Evolutionary conservation across 2,113 vertebrate genomes (phyloP), one percentile per base, ranked within the genome.

Genomic region (Takifugu bimaculatus): DNA sequence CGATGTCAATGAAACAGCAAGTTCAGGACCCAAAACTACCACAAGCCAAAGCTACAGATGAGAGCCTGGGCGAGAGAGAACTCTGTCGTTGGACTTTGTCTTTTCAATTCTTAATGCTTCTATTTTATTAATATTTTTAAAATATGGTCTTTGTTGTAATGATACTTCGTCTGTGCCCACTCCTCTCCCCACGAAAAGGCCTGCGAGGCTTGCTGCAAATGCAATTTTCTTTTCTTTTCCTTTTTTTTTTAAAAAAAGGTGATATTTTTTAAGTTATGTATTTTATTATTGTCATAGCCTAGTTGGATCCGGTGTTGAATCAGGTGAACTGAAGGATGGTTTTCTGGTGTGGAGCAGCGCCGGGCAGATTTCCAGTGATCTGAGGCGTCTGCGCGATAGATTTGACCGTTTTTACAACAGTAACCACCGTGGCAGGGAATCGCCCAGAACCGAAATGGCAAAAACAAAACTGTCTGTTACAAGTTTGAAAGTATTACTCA

Each of bases 31-130:
- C 87, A 98, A 97, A 94, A 95, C 95, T 85, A 94, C 94, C 81
- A 96, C 93, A 91, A 98, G 95, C 94, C 97, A 99, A 92, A 99
- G 94, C 90, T 99, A 95, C 93, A 95, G 95, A 94, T 99, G 93
- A 98, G 91, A 90, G 90, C 88, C 87, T 67, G 51, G 84, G 85
- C 28, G 77, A 75, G 90, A 90, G 85, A 77, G 76, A 65, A 54
- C 64, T 87, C 83, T 70, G 72, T 83, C 43, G 52, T 81, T 70
- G 60, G 70, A 70, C 54, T 64, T 50, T 87, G 64, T 86, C 92
- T 85, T 87, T 84, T 79, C 91, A 88, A 77, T 68, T 79, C 70
- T 92, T 89, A 29, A 81, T 70, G 20, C 74, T 84, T n/a, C 81
- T 72, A 48, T 86, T 80, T 91, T 91, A 20, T 67, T 57, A 35